phyloP scores from a whole-genome alignment of 2,113 vertebrate species.

The Drymodes brunneopygia region DNA sequence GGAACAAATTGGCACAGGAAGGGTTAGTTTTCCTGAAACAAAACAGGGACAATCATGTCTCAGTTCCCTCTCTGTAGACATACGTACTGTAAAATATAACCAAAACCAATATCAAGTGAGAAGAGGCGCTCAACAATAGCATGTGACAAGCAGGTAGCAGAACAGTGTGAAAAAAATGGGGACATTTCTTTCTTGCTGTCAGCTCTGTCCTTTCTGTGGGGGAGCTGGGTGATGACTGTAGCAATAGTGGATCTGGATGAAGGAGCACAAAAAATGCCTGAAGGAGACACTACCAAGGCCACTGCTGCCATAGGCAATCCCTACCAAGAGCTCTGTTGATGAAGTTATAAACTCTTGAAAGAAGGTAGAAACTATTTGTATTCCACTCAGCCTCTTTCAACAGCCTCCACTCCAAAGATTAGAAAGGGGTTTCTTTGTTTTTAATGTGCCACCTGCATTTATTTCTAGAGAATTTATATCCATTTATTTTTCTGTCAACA shows the following conservation, averaged over 20 bases:
- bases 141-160: not conserved
- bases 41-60: not conserved
- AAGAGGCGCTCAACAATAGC: not conserved
- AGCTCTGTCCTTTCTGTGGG: not conserved
- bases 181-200: not conserved
- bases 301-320: not conserved
- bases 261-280: not conserved
- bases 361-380: not conserved
- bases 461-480: not conserved
- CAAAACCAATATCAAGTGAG: not conserved
- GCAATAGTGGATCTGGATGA: not conserved
- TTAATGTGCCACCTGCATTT: not conserved
- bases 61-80: not conserved
- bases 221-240: not conserved
- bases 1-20: not conserved
- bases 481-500: not conserved
- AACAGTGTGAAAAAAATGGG: not conserved
- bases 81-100: not conserved
- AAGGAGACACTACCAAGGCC: not conserved
- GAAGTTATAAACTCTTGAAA: not conserved
- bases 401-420: not conserved
- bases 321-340: not conserved
- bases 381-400: not conserved
- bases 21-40: not conserved
- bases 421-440: not conserved